A percentile compares a stretch with the other conserved stretches of the same genome.
Evolutionary conservation across 2,113 vertebrate genomes (phyloP).

Genomic region (Nibea coibor): DNA sequence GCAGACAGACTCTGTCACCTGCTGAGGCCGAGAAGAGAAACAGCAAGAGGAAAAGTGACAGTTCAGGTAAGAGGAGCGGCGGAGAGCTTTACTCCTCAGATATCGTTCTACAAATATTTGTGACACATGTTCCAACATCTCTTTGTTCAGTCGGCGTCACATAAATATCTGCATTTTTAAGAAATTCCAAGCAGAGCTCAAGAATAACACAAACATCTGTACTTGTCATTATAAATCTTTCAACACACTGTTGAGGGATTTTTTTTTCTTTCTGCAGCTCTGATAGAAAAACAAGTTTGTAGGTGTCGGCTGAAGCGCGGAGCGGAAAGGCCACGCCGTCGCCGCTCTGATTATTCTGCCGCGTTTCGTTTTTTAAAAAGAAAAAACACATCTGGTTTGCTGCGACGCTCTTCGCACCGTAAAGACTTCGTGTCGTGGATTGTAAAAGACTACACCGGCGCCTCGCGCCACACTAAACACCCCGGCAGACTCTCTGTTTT

Average conservation of each 20-base stretch:
- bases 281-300: conserved; percentile 62
- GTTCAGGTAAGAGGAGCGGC: conserved; percentile 89
- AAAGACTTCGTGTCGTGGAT: conserved; percentile 70
- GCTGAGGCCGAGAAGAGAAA: conserved; percentile 94
- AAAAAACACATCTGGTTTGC: conserved; percentile 76
- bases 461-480: conserved; percentile 50
- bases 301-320: conserved; percentile 69
- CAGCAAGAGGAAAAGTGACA: conserved; percentile 95
- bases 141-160: conserved; percentile 13
- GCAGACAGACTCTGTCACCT: conserved; percentile 93
- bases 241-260: conserved; percentile 23
- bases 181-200: conserved; percentile 24
- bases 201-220: conserved; percentile 54
- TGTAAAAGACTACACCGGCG: conserved; percentile 62
- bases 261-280: conserved; percentile 25
- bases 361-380: conserved; percentile 45
- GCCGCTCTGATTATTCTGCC: conserved; percentile 45
- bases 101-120: neutral
- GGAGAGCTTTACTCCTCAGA: neutral
- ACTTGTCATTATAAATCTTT: conserved; percentile 48
- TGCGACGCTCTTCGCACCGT: conserved; percentile 61
- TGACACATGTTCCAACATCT: neutral
- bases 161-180: conserved; percentile 31
- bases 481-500: neutral
- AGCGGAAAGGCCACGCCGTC: conserved; percentile 58